Percentiles rank a stretch among this genome's conserved stretches.
These are phyloP conservation scores for Neelides sp. DNA, from an alignment of 1,140 invertebrate species.

Conservation along the genomic window DNA sequence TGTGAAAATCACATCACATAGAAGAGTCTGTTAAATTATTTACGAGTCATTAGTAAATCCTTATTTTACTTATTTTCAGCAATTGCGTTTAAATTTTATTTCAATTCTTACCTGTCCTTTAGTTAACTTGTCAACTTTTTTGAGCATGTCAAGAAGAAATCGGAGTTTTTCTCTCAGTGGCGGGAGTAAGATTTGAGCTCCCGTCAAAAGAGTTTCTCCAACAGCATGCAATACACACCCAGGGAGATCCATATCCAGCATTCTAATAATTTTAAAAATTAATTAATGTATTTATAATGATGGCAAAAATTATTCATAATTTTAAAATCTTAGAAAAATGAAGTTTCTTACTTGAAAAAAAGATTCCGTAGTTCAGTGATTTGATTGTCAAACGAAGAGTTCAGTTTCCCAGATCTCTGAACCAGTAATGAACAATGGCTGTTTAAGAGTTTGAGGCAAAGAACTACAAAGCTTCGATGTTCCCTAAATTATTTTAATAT, in stretches of 20 bases:
- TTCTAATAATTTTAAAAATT: slow-evolving; percentile 32
- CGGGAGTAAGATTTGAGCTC: slow-evolving; percentile 47
- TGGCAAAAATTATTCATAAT: not conserved
- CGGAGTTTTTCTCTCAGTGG: slow-evolving; percentile 47
- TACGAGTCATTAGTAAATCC: not conserved
- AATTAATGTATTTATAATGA: not conserved
- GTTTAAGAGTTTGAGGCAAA: slow-evolving; percentile 46
- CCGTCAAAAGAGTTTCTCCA: slow-evolving; percentile 45
- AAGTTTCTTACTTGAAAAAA: slow-evolving; percentile 20
- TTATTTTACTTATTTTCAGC: not conserved
- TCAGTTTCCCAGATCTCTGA: slow-evolving; percentile 1
- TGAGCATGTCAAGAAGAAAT: slow-evolving; percentile 45
- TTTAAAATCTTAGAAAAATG: not conserved
- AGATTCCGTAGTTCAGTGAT: slow-evolving; percentile 13
- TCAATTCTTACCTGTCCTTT: slow-evolving; percentile 42
- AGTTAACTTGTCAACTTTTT: slow-evolving; percentile 43
- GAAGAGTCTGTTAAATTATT: slow-evolving; percentile 40
- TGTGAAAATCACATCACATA: slow-evolving; percentile 47
- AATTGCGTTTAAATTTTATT: not conserved
- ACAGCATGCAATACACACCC: slow-evolving; percentile 42
- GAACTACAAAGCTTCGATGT: slow-evolving; percentile 47
- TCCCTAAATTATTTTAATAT: slow-evolving; percentile 36
- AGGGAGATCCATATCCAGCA: slow-evolving; percentile 48
- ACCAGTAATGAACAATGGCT: slow-evolving; percentile 45
- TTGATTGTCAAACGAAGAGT: slow-evolving; percentile 8